These are phyloP conservation scores for Synergus itoensis DNA, from an alignment of 2,888 invertebrate species.

Conservation along the genomic window DNA sequence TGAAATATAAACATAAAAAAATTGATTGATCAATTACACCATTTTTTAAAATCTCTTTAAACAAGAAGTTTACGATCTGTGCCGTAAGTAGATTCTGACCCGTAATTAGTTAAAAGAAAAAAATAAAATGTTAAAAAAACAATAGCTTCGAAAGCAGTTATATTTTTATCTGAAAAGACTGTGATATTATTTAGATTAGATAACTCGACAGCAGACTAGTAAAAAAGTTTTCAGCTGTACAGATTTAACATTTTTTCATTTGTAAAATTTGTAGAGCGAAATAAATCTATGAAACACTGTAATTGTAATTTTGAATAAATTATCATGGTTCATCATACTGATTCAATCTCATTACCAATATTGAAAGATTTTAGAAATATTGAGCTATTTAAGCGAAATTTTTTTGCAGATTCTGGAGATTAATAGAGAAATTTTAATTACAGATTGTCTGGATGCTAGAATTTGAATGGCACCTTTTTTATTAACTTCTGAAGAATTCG, in stretches of 20 bases:
- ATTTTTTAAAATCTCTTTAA: background rate
- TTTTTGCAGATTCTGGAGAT: slow-evolving; percentile 1
- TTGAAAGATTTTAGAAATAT: background rate
- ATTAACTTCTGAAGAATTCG: background rate
- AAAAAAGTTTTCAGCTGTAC: background rate
- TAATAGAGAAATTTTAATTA: background rate
- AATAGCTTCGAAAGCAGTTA: background rate
- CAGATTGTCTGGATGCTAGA: background rate
- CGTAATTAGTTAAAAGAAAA: background rate
- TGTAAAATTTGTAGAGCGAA: slow-evolving; percentile 17
- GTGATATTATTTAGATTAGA: slow-evolving; percentile 8
- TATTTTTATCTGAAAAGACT: slow-evolving; percentile 5
- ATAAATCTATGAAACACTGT: slow-evolving; percentile 7
- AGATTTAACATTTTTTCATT: background rate
- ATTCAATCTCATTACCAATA: background rate
- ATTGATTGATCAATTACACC: background rate
- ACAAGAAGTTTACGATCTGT: background rate
- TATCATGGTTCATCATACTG: background rate
- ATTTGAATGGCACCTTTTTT: background rate
- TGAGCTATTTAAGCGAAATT: background rate
- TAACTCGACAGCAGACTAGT: background rate
- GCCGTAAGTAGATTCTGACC: slow-evolving; percentile 18
- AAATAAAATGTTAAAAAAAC: background rate
- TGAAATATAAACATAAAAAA: background rate
- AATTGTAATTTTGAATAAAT: slow-evolving; percentile 22